Percentiles rank a stretch among this genome's conserved stretches.
phyloP scores from a whole-genome alignment of 2,888 invertebrate genomes.

The Ornithoptera alexandrae region DNA sequence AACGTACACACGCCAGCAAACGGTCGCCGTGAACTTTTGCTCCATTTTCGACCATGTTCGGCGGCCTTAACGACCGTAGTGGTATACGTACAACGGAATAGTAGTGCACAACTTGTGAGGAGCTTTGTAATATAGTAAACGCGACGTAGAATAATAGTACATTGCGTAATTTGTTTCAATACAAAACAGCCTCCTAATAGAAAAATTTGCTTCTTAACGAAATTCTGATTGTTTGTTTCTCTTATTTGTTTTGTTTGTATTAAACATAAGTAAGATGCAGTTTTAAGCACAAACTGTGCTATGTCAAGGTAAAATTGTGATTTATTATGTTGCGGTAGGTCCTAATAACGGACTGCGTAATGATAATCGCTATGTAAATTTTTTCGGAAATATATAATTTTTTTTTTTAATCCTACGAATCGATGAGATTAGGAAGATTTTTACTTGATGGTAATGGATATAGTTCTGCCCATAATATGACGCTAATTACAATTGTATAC shows the following conservation, averaged over 20 bases:
- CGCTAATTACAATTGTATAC: too few species aligned
- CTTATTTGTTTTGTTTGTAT: conserved; percentile 9
- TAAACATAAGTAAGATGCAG: conserved; percentile 3
- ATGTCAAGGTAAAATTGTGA: conserved; percentile 10
- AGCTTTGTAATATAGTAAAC: conserved; percentile 25
- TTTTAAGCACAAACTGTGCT: conserved; percentile 2
- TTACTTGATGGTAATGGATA: too few species aligned
- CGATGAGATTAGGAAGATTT: too few species aligned
- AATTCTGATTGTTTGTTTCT: conserved; percentile 7
- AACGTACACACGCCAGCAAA: conserved; percentile 3
- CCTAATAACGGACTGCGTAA: conserved; percentile 8
- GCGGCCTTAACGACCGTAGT: conserved; percentile 17
- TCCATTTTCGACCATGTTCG: conserved; percentile 14
- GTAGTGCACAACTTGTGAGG: background rate
- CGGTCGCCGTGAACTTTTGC: background rate
- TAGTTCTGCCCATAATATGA: too few species aligned
- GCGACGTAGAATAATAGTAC: conserved; percentile 33
- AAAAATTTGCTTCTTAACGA: background rate
- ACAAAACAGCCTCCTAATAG: conserved; percentile 38
- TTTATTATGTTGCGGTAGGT: conserved; percentile 21
- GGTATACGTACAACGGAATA: background rate
- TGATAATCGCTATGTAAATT: too few species aligned
- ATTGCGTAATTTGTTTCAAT: conserved; percentile 39
- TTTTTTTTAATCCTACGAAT: too few species aligned
- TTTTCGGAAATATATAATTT: too few species aligned